Conservation (phyloP, 2,797 vertebrate species). For the Oreortyx pictus region DNA sequence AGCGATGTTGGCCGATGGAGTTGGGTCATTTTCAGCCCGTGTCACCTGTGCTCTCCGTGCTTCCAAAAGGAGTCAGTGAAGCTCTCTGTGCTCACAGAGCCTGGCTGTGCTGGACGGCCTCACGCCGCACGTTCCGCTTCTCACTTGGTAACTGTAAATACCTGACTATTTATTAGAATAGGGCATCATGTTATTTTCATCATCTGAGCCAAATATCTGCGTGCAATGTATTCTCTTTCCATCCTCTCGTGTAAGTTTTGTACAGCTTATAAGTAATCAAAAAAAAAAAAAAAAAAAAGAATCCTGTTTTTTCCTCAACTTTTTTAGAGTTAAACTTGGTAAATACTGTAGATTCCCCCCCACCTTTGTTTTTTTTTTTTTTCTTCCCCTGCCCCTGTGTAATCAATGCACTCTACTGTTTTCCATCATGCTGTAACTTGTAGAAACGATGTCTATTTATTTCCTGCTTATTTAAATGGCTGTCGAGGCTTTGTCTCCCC, state of each 20-base stretch:
- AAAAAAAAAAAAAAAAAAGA: not conserved
- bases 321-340: conserved; percentile 73
- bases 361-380: conserved; percentile 5
- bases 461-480: conserved; percentile 85
- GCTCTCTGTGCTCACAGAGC: conserved; percentile 51
- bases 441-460: conserved; percentile 85
- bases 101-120: not conserved
- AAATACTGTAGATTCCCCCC: conserved; percentile 77
- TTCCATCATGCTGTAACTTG: conserved; percentile 82
- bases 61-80: conserved; percentile 50
- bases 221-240: conserved; percentile 80
- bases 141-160: conserved; percentile 76
- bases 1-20: not conserved
- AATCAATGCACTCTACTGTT: conserved; percentile 84
- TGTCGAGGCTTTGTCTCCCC: conserved; percentile 65
- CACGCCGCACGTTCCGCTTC: not conserved
- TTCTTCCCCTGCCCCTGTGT: not conserved
- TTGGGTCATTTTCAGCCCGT: not conserved
- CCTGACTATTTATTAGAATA: conserved; percentile 83
- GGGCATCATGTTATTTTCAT: conserved; percentile 64
- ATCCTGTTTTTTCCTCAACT: conserved; percentile 53
- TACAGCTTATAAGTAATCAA: conserved; percentile 73
- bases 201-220: conserved; percentile 84
- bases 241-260: conserved; percentile 78
- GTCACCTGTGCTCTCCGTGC: not conserved